A percentile compares a stretch with the other conserved stretches of the same genome.
Evolutionary conservation across 2,113 vertebrate genomes (phyloP).

Genomic region (Callaeas wilsoni): DNA sequence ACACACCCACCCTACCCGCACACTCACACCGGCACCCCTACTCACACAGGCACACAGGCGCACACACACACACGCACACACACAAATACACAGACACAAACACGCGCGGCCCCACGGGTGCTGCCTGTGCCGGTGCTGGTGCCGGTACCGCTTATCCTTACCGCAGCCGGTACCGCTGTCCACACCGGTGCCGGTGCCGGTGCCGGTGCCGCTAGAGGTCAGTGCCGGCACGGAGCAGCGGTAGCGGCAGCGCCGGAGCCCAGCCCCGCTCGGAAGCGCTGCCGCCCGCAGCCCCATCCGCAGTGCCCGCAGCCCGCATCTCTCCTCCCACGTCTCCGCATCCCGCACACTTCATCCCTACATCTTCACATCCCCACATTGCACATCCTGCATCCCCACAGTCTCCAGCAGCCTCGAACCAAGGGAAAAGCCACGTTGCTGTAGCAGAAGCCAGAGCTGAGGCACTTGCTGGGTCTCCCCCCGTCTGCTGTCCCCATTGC

Average conservation of each 20-base stretch:
- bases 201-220: neutral
- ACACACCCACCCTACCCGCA: accelerated
- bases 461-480: neutral
- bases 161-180: neutral
- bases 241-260: neutral
- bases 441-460: too few relatives aligned
- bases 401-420: neutral
- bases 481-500: neutral
- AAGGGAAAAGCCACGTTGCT: neutral
- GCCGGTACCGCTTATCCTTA: neutral
- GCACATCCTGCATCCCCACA: neutral
- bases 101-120: too few relatives aligned
- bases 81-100: accelerated
- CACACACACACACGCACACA: too few relatives aligned
- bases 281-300: neutral
- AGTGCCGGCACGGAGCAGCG: neutral
- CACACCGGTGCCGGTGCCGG: accelerated
- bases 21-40: accelerated
- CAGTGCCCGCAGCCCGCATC: neutral
- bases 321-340: neutral
- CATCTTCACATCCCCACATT: neutral
- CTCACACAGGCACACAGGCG: accelerated
- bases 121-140: neutral
- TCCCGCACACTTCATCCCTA: neutral
- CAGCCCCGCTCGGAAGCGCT: neutral